Evolutionary conservation across 2,113 vertebrate species (phyloP), one percentile per base, ranked within the genome.

Genomic region (Sceloporus tristichus): DNA sequence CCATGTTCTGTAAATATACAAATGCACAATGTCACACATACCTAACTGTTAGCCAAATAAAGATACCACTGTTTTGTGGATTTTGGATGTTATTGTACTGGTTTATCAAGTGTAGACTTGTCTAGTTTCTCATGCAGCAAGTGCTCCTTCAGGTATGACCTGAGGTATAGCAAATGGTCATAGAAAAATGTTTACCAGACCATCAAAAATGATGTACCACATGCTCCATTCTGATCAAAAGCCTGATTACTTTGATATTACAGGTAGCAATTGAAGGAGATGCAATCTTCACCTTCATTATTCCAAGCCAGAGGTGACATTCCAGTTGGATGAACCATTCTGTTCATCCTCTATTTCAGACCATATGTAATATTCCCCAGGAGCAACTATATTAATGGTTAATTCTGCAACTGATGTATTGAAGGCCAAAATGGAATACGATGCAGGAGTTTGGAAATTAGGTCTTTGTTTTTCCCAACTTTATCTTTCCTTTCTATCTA

Each of bases 191-290:
- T 75, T 80, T 65, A 27, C 70, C 34, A 23, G 40, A 27, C 7
- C 25, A 87, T 87, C 54, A 88, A 38, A 85, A 92, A 74, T 91
- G 90, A 90, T 84, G 66, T 85, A 87, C 27, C 89, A 77, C 81
- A 34, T 9, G 83, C 48, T 75, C 53, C 29, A 87, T 82, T 87
- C 9, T 90, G 82, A 87, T 90, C 29, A 38, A 92, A 88, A 82
- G 29, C 2, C 68, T 0, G 42, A 48, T 48, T 48, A 87, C 86
- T 87, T 59, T 88, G 53, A 76, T 78, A 85, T 90, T 90, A 84
- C 66, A 84, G 59, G 79, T 84, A 66, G 91, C 82, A 56, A 88
- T n/a, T 68, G 40, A 87, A n/a, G 48, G 8, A 40, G 34, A 25
- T 25, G 65, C 34, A 40, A 25, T 40, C 56, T 81, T 65, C 79